Evolutionary conservation across 1,140 invertebrate genomes (phyloP), one percentile per base, ranked within the genome.

Genomic region (Drosophila kanapiae): DNA sequence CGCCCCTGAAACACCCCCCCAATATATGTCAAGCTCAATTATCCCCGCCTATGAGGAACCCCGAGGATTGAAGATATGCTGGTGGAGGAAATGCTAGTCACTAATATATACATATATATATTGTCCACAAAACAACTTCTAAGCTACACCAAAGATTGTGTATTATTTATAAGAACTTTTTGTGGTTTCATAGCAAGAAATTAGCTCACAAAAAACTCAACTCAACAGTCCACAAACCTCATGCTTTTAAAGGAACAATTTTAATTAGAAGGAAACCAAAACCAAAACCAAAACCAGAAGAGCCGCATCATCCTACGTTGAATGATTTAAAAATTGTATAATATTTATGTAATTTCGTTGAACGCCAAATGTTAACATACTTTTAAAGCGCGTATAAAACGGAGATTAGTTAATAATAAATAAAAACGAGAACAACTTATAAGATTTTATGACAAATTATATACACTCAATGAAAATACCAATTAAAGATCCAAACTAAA

Each of bases 401-500:
- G 69, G 64, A 54, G 31, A 71, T 86, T 78, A 88, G 85, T 78
- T 81, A 71, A 78, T 14, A 54, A 65, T 59, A 82, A 85, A 82
- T 29, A 70, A 74, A 69, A 49, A 6, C 10, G 6, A 53, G 13
- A 23, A 56, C 63, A 76, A 57, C 63, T 38, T 64, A 67, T 45
- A 49, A 78, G 72, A 78, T 88, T 88, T 83, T 88, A 78, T 83
- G 65, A 81, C 47, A 78, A 80, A 85, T 78, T 85, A 85, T 85
- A 78, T 81, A 83, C 83, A 83, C 48, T 67, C 37, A 49, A 49
- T 56, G 43, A 33, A 31, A 69, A 33, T 56, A 71, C 58, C 65
- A 79, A 86, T 87, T 87, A 87, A 86, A 86, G 60, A 82, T 63
- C 48, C 58, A 80, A 58, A 83, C n/a, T 53, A 60, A 69, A 43